Conservation (phyloP, 2,888 invertebrate species). For the Latrodectus elegans region DNA sequence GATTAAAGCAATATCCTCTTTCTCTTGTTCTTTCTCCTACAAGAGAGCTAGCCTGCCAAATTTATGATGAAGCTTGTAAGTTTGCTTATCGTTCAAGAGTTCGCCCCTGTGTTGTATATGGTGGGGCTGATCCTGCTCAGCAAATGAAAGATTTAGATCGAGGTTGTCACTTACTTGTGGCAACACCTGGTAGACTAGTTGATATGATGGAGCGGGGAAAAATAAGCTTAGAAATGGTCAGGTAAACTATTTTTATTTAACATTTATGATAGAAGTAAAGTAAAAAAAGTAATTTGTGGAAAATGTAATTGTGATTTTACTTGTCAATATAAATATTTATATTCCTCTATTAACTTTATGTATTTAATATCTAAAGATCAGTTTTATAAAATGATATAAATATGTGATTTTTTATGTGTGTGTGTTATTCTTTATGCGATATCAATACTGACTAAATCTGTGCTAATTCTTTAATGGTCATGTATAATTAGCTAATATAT, state of each 20-base stretch:
- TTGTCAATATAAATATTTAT: no score
- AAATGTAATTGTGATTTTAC: no score
- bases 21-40: slow-evolving; percentile 98
- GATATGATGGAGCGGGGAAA: slow-evolving; percentile 98
- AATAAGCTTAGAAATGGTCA: slow-evolving; percentile 87
- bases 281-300: no score
- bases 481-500: no score
- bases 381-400: no score
- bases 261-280: no score
- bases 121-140: slow-evolving; percentile 92
- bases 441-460: no score
- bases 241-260: slow-evolving; percentile 71
- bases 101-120: slow-evolving; percentile 98
- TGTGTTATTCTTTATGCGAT: no score
- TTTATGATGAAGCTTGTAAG: slow-evolving; percentile 98
- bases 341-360: no score
- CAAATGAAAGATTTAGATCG: slow-evolving; percentile 96
- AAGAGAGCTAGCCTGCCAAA: slow-evolving; percentile 98
- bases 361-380: no score
- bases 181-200: slow-evolving; percentile 97
- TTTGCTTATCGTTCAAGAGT: slow-evolving; percentile 97
- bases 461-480: no score
- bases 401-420: no score
- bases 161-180: slow-evolving; percentile 97
- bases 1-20: slow-evolving; percentile 95